phyloP scores from a whole-genome alignment of 2,797 vertebrate species.

The Octomys mimax region DNA sequence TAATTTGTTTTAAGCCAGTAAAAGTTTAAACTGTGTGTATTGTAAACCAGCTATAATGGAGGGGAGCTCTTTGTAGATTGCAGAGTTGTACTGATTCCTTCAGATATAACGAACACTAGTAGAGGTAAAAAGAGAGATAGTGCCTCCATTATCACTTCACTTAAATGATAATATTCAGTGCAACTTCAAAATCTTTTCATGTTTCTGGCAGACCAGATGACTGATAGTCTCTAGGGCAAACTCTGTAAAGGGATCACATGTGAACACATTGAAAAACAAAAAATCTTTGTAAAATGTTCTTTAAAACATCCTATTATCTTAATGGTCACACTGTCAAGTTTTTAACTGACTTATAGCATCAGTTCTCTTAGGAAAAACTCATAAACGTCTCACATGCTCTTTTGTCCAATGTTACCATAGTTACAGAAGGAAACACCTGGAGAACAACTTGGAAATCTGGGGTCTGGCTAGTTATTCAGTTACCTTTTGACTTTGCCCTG shows the following conservation, averaged over 20 bases:
- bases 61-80: not conserved
- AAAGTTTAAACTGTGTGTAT: conserved; percentile 1
- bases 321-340: conserved; percentile 44
- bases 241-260: not conserved
- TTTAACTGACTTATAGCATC: conserved; percentile 45
- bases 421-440: conserved; percentile 51
- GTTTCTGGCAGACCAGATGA: conserved; percentile 44
- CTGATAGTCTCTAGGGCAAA: not conserved
- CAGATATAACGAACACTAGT: not conserved
- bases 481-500: conserved; percentile 43
- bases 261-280: conserved; percentile 25
- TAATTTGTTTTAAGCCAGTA: conserved; percentile 36
- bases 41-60: not conserved
- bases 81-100: not conserved
- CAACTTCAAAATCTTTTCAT: not conserved
- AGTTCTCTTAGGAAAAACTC: conserved; percentile 47
- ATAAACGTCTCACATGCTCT: conserved; percentile 56
- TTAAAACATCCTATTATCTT: conserved; percentile 52
- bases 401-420: conserved; percentile 43
- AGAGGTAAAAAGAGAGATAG: not conserved
- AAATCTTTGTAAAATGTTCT: conserved; percentile 40
- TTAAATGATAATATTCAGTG: conserved; percentile 54
- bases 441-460: conserved; percentile 42
- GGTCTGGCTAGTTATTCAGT: not conserved
- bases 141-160: not conserved